Base-by-base conservation (phyloP, 2,113 vertebrate species). In the Ammodytes dubius region DNA sequence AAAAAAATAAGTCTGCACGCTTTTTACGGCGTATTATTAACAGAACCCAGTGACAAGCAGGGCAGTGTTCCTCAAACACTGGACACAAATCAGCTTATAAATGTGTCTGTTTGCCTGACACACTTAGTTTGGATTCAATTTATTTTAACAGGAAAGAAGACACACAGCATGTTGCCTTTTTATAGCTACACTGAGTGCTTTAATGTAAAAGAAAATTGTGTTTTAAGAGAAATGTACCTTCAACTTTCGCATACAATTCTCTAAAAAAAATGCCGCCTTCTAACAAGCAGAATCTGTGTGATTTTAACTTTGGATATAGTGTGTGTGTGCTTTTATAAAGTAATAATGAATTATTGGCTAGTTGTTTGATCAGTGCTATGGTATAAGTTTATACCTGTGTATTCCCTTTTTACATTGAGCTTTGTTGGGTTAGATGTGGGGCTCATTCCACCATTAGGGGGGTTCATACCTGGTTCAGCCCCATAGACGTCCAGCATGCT, bases 401-500 rank as follows among this genome's bases (percentile, higher is more conserved):
- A 94, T 95, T 99, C 97, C 93, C 94, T 98, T 96, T 98, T 98
- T 87, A 97, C 95, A 90, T 95, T 96, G 88, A 96, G 93, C 90
- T 93, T 96, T 92, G 95, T 91, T 93, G 97, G 93, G 77, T 97
- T 97, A 93, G 95, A 96, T 91, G 94, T 93, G 93, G 95, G 96
- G 87, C 95, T 96, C 91, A 98, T 95, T 93, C 96, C 95, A 95
- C 94, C 94, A 84, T 95, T 96, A 95, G 95, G 88, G 92, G 95
- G 74, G 85, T 96, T 95, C 95, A 97, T 96, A 95, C 95, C 96
- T 94, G 95, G 97, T 89, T 98, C 97, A 85, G 91, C 94, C 86
- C 94, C 96, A 93, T 98, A 99, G 72, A 97, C 81, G 89, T 98
- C 97, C 96, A 99, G 95, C 97, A 99, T 96, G 89, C 93, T 96